Evolutionary conservation across 2,888 invertebrate genomes (phyloP).

Genomic region (Eristalis intricaria): DNA sequence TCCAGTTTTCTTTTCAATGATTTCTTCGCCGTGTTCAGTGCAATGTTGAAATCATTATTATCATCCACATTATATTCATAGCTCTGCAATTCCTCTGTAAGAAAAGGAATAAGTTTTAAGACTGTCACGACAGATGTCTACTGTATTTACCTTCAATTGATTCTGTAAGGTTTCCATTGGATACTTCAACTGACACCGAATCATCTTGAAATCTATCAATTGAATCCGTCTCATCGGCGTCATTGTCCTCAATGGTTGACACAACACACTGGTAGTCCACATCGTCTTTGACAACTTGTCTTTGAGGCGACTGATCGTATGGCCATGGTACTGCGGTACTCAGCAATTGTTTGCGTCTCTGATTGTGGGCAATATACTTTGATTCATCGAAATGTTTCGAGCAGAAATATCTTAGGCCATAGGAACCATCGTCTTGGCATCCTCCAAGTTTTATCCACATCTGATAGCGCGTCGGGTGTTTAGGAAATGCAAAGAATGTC

Average conservation of each 20-base stretch:
- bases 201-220: not conserved
- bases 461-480: constrained; percentile 74
- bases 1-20: constrained; percentile 39
- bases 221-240: not conserved
- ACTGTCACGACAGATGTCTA: not conserved
- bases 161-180: constrained; percentile 31
- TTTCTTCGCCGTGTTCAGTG: not conserved
- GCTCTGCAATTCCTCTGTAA: constrained; percentile 14
- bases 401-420: constrained; percentile 74
- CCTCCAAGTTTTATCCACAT: constrained; percentile 76
- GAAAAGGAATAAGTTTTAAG: not conserved
- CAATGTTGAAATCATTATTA: constrained; percentile 16
- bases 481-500: constrained; percentile 77
- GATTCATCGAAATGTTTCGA: constrained; percentile 77
- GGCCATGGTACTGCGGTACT: constrained; percentile 76
- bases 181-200: not conserved
- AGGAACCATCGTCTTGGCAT: constrained; percentile 71
- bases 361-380: constrained; percentile 74
- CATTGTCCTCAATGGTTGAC: constrained; percentile 43
- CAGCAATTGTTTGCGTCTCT: constrained; percentile 75
- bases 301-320: constrained; percentile 41
- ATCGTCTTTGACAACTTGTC: not conserved
- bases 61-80: constrained; percentile 27
- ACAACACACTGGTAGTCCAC: constrained; percentile 51
- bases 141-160: constrained; percentile 32